Percentiles rank a stretch among this genome's conserved stretches.
phyloP scores from a whole-genome alignment of 2,113 vertebrate species.

The Tapirus terrestris region DNA sequence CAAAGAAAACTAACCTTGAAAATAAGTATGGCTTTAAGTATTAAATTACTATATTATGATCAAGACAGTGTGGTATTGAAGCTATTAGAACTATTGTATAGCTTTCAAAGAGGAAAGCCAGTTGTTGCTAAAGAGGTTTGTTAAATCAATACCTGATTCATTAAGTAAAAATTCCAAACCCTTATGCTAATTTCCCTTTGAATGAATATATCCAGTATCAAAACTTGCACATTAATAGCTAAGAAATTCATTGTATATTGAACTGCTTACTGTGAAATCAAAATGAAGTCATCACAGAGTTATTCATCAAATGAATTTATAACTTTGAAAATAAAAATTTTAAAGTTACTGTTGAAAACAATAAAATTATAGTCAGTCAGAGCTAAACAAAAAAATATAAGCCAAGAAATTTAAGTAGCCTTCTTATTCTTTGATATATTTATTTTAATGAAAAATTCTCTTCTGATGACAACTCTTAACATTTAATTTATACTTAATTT shows the following conservation, averaged over 20 bases:
- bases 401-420: neutral
- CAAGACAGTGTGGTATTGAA: neutral
- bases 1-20: neutral
- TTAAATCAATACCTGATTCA: neutral
- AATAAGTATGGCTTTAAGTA: neutral
- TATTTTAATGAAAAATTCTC: constrained; percentile 1
- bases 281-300: neutral
- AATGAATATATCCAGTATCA: neutral
- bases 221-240: neutral
- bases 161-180: neutral
- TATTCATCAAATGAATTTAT: neutral
- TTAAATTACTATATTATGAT: neutral
- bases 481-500: constrained; percentile 54
- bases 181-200: neutral
- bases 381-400: neutral
- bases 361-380: constrained; percentile 2
- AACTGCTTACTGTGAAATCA: neutral
- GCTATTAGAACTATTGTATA: neutral
- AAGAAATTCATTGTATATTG: neutral
- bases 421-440: constrained; percentile 38
- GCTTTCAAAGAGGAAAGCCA: neutral
- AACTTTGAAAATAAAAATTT: neutral
- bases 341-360: constrained; percentile 16
- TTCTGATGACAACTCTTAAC: constrained; percentile 35
- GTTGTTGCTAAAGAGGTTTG: neutral